Conservation (phyloP, 2,888 invertebrate species). For the Cryptus viduatorius region DNA sequence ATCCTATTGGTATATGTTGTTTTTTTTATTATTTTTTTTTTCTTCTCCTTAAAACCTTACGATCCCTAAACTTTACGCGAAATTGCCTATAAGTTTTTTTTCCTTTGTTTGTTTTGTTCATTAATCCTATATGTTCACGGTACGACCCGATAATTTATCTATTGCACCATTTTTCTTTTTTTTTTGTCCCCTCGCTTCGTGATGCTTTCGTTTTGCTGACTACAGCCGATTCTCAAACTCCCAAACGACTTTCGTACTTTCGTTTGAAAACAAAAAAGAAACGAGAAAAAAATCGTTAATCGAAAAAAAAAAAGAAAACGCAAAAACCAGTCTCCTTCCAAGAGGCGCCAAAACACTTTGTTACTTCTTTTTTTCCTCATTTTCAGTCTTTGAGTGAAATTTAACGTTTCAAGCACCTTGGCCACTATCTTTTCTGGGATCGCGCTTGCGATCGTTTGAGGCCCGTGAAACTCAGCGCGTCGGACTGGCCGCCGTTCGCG, state of each 20-base stretch:
- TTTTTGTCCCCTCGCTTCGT: background rate
- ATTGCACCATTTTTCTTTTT: background rate
- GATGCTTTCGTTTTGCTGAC: conserved; percentile 1
- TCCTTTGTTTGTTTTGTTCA: conserved; percentile 10
- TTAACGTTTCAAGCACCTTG: conserved; percentile 21
- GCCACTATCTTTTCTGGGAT: background rate
- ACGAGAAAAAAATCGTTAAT: background rate
- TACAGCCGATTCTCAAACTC: background rate
- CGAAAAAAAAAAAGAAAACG: conserved; percentile 9
- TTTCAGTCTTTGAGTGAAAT: conserved; percentile 60
- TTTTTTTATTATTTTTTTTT: background rate
- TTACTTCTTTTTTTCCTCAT: conserved; percentile 6
- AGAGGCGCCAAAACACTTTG: conserved; percentile 10
- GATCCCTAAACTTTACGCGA: conserved; percentile 35
- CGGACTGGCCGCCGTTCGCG: background rate
- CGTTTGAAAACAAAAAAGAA: conserved; percentile 1
- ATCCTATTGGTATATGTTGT: conserved; percentile 53
- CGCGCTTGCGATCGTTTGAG: background rate
- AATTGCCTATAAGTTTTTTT: conserved; percentile 51
- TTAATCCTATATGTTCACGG: conserved; percentile 43
- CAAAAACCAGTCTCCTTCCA: conserved; percentile 9
- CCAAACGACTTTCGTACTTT: conserved; percentile 16
- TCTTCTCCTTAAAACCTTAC: conserved; percentile 33
- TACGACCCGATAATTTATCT: conserved; percentile 32
- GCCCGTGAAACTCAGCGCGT: conserved; percentile 24